Evolutionary conservation across 2,113 vertebrate genomes (phyloP).

Genomic region (Plecturocebus donacophilus): DNA sequence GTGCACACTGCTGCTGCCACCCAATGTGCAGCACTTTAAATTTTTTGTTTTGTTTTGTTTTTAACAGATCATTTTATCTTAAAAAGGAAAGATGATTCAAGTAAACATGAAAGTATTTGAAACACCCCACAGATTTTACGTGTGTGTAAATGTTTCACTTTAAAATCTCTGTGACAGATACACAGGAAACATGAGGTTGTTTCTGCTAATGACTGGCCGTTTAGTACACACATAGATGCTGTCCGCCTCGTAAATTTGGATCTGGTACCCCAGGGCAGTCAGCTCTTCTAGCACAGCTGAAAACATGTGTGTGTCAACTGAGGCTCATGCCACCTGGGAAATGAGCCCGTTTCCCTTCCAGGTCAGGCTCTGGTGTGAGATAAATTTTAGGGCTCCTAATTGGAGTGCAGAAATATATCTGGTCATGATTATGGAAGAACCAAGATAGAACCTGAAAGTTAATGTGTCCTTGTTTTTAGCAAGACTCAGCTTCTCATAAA

Average conservation of each 20-base stretch:
- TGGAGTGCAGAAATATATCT: not conserved
- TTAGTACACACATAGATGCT: not conserved
- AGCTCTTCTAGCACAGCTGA: not conserved
- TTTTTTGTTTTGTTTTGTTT: slow-evolving; percentile 63
- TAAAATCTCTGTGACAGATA: slow-evolving; percentile 7
- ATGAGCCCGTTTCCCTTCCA: not conserved
- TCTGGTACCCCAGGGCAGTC: not conserved
- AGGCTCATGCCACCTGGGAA: not conserved
- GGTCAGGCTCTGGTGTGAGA: not conserved
- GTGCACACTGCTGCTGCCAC: slow-evolving; percentile 32
- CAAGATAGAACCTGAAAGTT: not conserved
- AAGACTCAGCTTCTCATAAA: not conserved
- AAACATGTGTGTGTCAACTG: accelerated
- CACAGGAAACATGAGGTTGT: not conserved
- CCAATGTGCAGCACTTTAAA: slow-evolving; percentile 72
- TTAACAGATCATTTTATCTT: slow-evolving; percentile 79
- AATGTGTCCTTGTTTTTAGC: slow-evolving; percentile 45
- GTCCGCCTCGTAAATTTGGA: not conserved
- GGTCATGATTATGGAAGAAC: not conserved
- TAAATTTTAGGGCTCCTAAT: not conserved
- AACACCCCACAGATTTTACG: slow-evolving; percentile 67
- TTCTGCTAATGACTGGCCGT: not conserved
- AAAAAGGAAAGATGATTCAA: slow-evolving; percentile 58
- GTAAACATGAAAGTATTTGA: slow-evolving; percentile 67
- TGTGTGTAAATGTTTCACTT: slow-evolving; percentile 65